Evolutionary conservation across 2,888 invertebrate species (phyloP).

Genomic region (Thysanoteuthis rhombus): DNA sequence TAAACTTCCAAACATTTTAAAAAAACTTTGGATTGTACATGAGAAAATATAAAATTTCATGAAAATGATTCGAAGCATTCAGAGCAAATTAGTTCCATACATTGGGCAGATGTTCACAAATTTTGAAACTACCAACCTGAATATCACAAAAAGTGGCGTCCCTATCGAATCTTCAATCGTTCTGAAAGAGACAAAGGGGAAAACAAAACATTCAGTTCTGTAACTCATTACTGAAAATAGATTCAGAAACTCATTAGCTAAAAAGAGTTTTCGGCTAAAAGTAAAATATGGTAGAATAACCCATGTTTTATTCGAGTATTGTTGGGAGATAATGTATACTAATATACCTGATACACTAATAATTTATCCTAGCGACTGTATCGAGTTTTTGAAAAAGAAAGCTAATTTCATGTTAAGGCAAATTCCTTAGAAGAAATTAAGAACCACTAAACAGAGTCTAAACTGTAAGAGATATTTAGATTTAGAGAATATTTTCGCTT

Average conservation of each 20-base stretch:
- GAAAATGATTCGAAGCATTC: no score
- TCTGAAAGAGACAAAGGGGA: slow-evolving; percentile 45
- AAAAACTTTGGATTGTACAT: no score
- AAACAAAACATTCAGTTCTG: not conserved
- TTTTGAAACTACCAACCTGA: slow-evolving; percentile 67
- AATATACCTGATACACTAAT: not conserved
- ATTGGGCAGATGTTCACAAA: not conserved
- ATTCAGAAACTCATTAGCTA: not conserved
- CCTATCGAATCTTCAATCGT: slow-evolving; percentile 80
- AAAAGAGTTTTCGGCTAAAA: not conserved
- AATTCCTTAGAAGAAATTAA: not conserved
- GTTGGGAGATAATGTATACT: not conserved
- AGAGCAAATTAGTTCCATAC: not conserved
- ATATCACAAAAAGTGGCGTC: slow-evolving; percentile 86
- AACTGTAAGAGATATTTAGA: not conserved
- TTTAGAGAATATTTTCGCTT: not conserved
- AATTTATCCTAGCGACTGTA: not conserved
- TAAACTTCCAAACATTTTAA: no score
- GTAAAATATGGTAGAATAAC: not conserved
- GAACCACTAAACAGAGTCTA: not conserved
- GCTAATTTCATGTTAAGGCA: not conserved
- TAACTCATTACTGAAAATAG: not conserved
- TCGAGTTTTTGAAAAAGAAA: not conserved
- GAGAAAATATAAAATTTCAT: not conserved
- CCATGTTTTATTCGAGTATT: not conserved